phyloP scores from a whole-genome alignment of 37 sponge, comb jelly and placozoan species.

The Ianthella basta region DNA sequence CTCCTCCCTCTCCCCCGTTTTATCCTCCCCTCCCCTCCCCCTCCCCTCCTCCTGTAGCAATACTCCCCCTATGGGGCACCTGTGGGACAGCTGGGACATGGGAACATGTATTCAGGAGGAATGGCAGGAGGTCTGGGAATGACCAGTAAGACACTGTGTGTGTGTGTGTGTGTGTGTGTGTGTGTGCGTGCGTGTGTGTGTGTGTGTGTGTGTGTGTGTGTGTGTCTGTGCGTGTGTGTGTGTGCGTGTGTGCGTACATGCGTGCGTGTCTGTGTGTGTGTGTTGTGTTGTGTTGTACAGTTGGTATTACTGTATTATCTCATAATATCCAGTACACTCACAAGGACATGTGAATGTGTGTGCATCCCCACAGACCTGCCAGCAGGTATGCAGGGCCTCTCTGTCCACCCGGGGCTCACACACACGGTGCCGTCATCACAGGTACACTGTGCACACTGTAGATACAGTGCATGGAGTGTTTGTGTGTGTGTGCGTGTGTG shows the following conservation, averaged over 20 bases:
- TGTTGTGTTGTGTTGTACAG: too few relatives aligned
- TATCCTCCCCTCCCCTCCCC: not conserved
- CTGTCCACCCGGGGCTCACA: not conserved
- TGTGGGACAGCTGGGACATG: too few relatives aligned
- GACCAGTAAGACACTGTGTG: not conserved
- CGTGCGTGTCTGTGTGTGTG: constrained; percentile 25
- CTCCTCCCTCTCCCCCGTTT: not conserved
- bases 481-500: too few relatives aligned
- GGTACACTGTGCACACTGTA: not conserved
- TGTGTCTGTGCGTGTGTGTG: constrained; percentile 24
- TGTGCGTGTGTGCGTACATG: constrained; percentile 6
- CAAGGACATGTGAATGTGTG: constrained; percentile 26
- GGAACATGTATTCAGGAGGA: too few relatives aligned
- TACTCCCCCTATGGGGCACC: not conserved
- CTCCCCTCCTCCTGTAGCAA: not conserved
- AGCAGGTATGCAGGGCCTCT: not conserved
- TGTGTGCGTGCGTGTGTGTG: constrained; percentile 7
- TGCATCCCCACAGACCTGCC: not conserved
- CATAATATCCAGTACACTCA: too few relatives aligned
- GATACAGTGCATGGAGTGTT: too few relatives aligned
- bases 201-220: not conserved
- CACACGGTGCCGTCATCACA: not conserved
- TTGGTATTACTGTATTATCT: too few relatives aligned
- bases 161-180: constrained; percentile 22
- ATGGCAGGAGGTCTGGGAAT: too few relatives aligned